phyloP scores from a whole-genome alignment of 37 sponge, comb jelly and placozoan genomes.

The Agelas oroides region DNA sequence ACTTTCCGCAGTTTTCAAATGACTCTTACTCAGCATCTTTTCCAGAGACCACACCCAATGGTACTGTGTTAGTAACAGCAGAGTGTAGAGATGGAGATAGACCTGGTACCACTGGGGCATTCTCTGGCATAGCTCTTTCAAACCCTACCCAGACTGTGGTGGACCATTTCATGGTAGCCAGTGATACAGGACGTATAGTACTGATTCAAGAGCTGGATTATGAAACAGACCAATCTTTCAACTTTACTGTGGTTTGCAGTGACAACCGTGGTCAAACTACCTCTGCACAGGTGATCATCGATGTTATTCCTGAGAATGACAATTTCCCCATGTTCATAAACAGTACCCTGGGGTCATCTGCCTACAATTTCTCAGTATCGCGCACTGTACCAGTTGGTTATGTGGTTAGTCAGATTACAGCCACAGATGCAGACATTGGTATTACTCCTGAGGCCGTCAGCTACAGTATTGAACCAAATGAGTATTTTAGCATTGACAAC shows the following conservation, averaged over 20 bases:
- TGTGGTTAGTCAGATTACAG: constrained; percentile 39
- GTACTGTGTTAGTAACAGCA: constrained; percentile 13
- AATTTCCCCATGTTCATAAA: constrained; percentile 45
- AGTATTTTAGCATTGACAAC: constrained; percentile 29
- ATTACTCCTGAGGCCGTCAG: constrained; percentile 18
- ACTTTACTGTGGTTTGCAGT: constrained; percentile 48
- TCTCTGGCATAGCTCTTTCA: constrained; percentile 12
- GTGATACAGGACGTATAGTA: constrained; percentile 23
- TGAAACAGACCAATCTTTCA: constrained; percentile 12
- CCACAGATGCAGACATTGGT: constrained; percentile 57
- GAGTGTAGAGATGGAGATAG: no score
- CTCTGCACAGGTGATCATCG: constrained; percentile 35
- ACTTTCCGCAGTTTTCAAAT: constrained; percentile 54
- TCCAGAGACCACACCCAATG: constrained; percentile 32
- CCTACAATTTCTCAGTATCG: constrained; percentile 60
- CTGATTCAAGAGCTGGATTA: constrained; percentile 45
- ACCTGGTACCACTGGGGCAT: constrained; percentile 8
- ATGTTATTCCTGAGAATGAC: constrained; percentile 58
- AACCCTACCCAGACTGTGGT: not conserved
- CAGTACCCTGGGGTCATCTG: no score
- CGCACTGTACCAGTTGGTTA: constrained; percentile 44
- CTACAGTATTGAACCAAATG: constrained; percentile 29
- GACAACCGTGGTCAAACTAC: constrained; percentile 37
- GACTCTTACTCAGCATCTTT: constrained; percentile 18
- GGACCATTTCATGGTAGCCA: constrained; percentile 16